Evolutionary conservation across 2,888 invertebrate genomes (phyloP), one percentile per base, ranked within the genome.

Genomic region (Baronia brevicornis): DNA sequence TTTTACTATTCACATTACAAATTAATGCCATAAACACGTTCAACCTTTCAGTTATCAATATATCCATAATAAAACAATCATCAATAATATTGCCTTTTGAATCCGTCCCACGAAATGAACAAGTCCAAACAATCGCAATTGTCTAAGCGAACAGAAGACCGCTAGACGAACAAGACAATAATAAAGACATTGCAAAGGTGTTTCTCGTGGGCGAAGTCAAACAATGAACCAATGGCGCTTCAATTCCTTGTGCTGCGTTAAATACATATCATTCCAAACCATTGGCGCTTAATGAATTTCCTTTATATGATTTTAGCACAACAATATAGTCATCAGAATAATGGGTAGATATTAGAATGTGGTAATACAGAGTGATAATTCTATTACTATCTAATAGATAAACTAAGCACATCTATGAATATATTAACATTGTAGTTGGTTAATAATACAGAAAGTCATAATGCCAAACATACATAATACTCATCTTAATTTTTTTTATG

Each of bases 171-270:
- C 9, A 30, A 28, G 43, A 44, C 54, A 55, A 54, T 54, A 57
- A 58, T 57, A 61, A 70, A 61, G 68, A 69, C 68, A 64, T 58
- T 41, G 52, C 54, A 49, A 60, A 59, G 67, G 66, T 67, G 67
- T 58, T 62, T 60, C 57, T 54, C 62, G 60, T 55, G 55, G 69
- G 40, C 60, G 62, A 66, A 78, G 75, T 79, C 79, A 74, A 51
- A 57, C 17, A 21, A 15, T 12, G n/a, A 46, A 41, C 48, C 54
- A 56, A 64, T 60, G 59, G 59, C 57, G 60, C 61, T 65, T 70
- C 61, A 60, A 69, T 69, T 64, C 59, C 50, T 67, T 77, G 77
- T 77, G 77, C 77, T 68, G n/a, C n/a, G 68, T 73, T 73, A 65
- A 65, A 47, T 40, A 55, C 54, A 59, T 63, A 54, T 49, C 53